Percentiles rank a stretch among this genome's conserved stretches.
Conservation (phyloP, 2,888 invertebrate genomes). For the Eupeodes latifasciatus region DNA sequence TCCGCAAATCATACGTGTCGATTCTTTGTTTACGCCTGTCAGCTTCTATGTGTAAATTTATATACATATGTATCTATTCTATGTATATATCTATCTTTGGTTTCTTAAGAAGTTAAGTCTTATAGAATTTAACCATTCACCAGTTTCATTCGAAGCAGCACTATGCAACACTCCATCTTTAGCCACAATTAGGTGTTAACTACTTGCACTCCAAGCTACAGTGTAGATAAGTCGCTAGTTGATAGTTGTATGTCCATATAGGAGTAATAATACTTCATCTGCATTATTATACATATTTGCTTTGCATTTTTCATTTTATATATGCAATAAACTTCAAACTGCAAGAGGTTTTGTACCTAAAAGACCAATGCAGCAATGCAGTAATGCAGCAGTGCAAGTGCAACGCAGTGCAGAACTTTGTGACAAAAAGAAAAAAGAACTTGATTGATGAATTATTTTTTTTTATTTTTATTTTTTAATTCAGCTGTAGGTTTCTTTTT, state of each 20-base stretch:
- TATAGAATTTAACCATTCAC: slow-evolving; percentile 36
- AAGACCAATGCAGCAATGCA: no score
- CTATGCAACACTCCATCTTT: slow-evolving; percentile 45
- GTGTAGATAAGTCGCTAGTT: neutral
- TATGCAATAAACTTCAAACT: neutral
- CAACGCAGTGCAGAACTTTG: slow-evolving; percentile 12
- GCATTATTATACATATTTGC: slow-evolving; percentile 40
- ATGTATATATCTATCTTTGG: neutral
- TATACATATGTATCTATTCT: no score
- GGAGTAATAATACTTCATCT: slow-evolving; percentile 26
- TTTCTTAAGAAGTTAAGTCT: slow-evolving; percentile 20
- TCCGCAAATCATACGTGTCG: slow-evolving; percentile 63
- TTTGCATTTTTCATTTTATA: slow-evolving; percentile 17
- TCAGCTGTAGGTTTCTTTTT: neutral
- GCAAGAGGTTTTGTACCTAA: neutral
- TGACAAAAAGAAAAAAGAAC: slow-evolving; percentile 9
- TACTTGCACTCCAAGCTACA: slow-evolving; percentile 42
- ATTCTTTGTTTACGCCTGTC: slow-evolving; percentile 64
- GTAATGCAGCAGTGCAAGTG: slow-evolving; percentile 1
- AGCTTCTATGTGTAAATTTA: slow-evolving; percentile 38
- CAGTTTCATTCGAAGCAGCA: slow-evolving; percentile 29
- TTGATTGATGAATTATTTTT: slow-evolving; percentile 69
- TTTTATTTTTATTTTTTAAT: neutral
- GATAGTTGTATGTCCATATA: no score
- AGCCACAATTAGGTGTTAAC: slow-evolving; percentile 66